These are phyloP conservation scores for Sebastes steindachneri DNA, from an alignment of 2,797 vertebrate species.

Conservation along the genomic window DNA sequence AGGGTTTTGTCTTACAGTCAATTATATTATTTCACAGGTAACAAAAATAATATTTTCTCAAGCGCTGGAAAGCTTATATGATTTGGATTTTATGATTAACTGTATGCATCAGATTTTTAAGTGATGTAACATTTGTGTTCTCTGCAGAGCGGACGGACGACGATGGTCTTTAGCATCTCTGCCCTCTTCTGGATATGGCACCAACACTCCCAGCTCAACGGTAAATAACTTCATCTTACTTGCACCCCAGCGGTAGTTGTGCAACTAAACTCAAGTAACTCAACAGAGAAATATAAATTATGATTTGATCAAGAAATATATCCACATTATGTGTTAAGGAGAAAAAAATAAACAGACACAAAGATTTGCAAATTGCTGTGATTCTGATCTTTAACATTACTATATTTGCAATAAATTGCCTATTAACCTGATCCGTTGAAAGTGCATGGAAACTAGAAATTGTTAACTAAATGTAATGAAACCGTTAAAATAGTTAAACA, in stretches of 20 bases:
- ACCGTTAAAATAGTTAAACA: background rate
- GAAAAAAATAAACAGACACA: background rate
- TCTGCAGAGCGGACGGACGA: slow-evolving; percentile 88
- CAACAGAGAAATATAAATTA: background rate
- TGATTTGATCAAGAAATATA: background rate
- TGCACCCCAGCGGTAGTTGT: background rate
- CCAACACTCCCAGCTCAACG: slow-evolving; percentile 92
- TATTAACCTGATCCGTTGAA: background rate
- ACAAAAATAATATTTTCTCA: background rate
- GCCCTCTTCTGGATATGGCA: slow-evolving; percentile 92
- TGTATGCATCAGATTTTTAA: background rate
- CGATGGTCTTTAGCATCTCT: slow-evolving; percentile 92
- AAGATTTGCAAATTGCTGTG: background rate
- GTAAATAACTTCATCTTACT: slow-evolving; percentile 72
- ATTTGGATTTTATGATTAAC: background rate
- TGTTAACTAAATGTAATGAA: background rate
- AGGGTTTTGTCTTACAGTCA: background rate
- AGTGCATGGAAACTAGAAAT: background rate
- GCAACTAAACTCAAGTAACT: background rate
- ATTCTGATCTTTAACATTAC: accelerated
- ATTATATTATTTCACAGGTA: background rate
- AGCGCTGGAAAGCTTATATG: background rate
- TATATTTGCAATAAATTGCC: background rate
- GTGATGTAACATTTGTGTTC: slow-evolving; percentile 8
- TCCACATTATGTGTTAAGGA: background rate